Evolutionary conservation across 2,888 invertebrate species (phyloP).

Genomic region (Balanococcus diminutus): DNA sequence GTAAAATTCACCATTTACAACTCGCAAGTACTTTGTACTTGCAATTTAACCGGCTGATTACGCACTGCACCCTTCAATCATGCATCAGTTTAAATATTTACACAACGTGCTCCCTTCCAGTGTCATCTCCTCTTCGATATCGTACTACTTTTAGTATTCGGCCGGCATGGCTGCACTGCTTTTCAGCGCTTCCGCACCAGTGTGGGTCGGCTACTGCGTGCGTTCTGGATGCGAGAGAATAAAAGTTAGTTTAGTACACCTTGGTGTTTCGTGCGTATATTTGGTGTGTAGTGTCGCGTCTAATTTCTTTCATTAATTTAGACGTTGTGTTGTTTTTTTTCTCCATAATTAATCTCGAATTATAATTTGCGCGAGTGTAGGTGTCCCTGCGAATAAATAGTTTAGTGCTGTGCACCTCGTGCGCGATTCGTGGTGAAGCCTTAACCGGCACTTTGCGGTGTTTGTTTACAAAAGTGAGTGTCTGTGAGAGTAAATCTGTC

Average conservation of each 20-base stretch:
- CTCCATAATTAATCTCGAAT: background rate
- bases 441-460: background rate
- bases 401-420: background rate
- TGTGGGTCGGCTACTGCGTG: slow-evolving; percentile 26
- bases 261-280: background rate
- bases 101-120: slow-evolving; percentile 8
- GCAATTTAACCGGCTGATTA: slow-evolving; percentile 15
- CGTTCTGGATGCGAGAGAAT: slow-evolving; percentile 25
- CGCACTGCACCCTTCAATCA: background rate
- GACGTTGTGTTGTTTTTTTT: slow-evolving; percentile 10
- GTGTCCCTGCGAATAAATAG: background rate
- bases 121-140: background rate
- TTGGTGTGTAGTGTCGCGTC: slow-evolving; percentile 9
- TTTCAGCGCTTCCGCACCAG: slow-evolving; percentile 1
- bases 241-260: slow-evolving; percentile 21
- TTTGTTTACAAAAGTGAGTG: slow-evolving; percentile 34
- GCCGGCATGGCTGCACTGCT: background rate
- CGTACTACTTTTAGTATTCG: background rate
- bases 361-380: background rate
- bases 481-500: background rate
- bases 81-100: background rate
- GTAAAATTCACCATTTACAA: background rate
- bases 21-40: background rate
- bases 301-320: slow-evolving; percentile 36
- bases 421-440: background rate